Percentiles rank a stretch among this genome's conserved stretches.
Evolutionary conservation across 1,140 invertebrate species (phyloP).

Genomic region (Anagrus nilaparvatae): DNA sequence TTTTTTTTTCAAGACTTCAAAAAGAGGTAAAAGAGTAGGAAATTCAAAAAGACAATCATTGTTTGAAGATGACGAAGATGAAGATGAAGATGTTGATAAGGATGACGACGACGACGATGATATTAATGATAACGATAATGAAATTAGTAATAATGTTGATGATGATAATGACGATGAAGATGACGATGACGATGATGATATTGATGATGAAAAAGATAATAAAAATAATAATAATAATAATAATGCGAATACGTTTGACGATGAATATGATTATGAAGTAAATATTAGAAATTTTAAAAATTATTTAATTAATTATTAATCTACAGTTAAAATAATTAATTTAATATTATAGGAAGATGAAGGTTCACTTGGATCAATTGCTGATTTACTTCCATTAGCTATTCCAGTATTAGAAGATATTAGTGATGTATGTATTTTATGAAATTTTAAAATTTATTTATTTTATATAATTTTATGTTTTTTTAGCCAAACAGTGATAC

Average conservation of each 20-base stretch:
- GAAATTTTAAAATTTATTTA: not conserved
- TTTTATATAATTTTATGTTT: not conserved
- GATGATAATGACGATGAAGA: conserved; percentile 3
- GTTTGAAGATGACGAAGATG: conserved; percentile 11
- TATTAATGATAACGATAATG: not conserved
- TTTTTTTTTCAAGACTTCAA: conserved; percentile 17
- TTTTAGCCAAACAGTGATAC: conserved; percentile 34
- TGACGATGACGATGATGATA: conserved; percentile 11
- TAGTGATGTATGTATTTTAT: conserved; percentile 30
- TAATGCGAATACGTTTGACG: conserved; percentile 9
- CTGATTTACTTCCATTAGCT: conserved; percentile 29
- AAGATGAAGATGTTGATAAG: not conserved
- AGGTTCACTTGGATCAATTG: conserved; percentile 28
- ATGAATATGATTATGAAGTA: conserved; percentile 11
- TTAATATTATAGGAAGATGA: conserved; percentile 16
- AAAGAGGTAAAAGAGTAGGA: conserved; percentile 20
- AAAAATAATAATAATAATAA: conserved; percentile 11
- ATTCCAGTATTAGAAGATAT: conserved; percentile 36
- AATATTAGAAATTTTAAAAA: not conserved
- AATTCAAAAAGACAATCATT: conserved; percentile 22
- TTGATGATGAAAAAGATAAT: conserved; percentile 8
- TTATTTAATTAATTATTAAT: not conserved
- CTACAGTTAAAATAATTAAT: not conserved
- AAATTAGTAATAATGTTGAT: conserved; percentile 1
- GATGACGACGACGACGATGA: conserved; percentile 9